Base-by-base conservation (phyloP, 2,113 vertebrate species). In the Trachemys scripta region DNA sequence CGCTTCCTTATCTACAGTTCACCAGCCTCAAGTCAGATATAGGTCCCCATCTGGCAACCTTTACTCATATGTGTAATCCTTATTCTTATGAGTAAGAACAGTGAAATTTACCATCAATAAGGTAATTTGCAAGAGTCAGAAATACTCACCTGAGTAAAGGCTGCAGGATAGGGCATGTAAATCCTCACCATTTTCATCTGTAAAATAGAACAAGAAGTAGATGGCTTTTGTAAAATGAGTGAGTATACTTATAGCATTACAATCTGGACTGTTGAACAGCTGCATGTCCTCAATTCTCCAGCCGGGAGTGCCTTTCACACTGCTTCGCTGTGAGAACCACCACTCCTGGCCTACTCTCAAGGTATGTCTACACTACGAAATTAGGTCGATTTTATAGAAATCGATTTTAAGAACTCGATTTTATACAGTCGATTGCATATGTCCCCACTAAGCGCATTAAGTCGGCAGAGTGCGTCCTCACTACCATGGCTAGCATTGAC, bases 21-120 rank as follows among this genome's bases (percentile, higher is more conserved):
- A 81, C 81, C 56, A 89, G 50, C 27, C 4, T 90, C 83, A 92
- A 93, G 47, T 82, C 75, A 91, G 88, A 91, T 69, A 38, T 25
- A 35, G 42, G 78, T 50, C 25, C 56, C 85, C 85, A 88, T 83
- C 31, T 95, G 93, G 90, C 80, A 94, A 88, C 14, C 69, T 54
- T 62, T 95, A 90, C 16, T 93, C 42, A 79, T 72, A 90, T 81
- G 29, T 92, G 94, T 81, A 93, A 89, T 95, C 90, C 25, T 25
- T 90, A 82, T 91, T 95, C 78, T 81, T 88, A 27, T 27, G 13
- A 94, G 83, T 78, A 94, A 97, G 47, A 82, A 88, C 50, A 87
- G 12, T 79, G 85, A 42, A 75, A 94, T 88, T 50, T 53, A 87
- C 72, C 12, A 69, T 93, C 69, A 12, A 54, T 59, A 72, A 45